These are phyloP conservation scores for Labeo catla DNA, from an alignment of 2,113 vertebrate genomes.

Conservation along the genomic window DNA sequence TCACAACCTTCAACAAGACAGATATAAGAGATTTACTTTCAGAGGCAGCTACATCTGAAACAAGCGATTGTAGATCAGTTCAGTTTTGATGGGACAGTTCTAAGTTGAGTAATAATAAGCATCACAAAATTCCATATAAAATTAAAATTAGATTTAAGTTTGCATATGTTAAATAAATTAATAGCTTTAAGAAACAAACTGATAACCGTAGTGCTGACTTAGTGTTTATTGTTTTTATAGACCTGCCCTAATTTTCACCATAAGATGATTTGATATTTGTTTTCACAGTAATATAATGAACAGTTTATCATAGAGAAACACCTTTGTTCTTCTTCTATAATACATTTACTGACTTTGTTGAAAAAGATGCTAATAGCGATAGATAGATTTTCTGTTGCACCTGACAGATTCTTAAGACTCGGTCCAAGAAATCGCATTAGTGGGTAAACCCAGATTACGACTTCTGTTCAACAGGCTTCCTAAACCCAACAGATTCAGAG, in stretches of 20 bases:
- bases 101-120: not conserved
- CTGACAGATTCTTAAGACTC: slow-evolving; percentile 20
- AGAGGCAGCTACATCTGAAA: not conserved
- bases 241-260: not conserved
- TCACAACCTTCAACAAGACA: not conserved
- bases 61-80: not conserved
- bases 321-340: not conserved
- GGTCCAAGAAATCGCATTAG: slow-evolving; percentile 48
- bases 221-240: not conserved
- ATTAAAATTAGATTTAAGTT: not conserved
- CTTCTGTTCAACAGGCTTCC: slow-evolving; percentile 39
- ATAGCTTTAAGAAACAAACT: not conserved
- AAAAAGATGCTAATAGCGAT: not conserved
- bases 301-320: not conserved
- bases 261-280: not conserved
- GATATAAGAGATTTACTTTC: not conserved
- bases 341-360: not conserved
- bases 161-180: not conserved
- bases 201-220: not conserved
- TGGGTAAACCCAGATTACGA: slow-evolving; percentile 58
- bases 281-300: not conserved
- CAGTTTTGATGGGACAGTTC: not conserved
- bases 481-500: slow-evolving; percentile 24
- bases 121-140: not conserved
- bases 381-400: not conserved